Conservation (phyloP, 2,888 invertebrate genomes). For the Caenorhabditis wallacei region DNA sequence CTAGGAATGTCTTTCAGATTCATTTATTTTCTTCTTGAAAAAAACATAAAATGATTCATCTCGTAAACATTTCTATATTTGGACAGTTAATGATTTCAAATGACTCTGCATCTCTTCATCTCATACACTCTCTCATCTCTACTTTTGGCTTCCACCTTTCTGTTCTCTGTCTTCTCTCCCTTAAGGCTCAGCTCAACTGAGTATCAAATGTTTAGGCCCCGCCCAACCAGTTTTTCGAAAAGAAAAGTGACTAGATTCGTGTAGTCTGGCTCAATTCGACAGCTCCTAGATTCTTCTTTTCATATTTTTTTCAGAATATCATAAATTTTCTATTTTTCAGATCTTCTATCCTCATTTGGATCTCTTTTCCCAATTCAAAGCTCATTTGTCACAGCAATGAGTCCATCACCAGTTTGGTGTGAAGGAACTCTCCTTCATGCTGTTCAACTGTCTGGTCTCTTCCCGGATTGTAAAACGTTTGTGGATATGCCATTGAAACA, state of each 20-base stretch:
- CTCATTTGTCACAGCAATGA: conserved; percentile 25
- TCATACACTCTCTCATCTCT: conserved; percentile 14
- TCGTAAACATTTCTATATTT: conserved; percentile 14
- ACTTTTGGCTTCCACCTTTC: conserved; percentile 17
- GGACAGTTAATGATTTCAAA: not conserved
- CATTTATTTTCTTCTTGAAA: not conserved
- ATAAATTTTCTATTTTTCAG: not conserved
- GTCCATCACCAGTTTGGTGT: conserved; percentile 87
- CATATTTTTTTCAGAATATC: not conserved
- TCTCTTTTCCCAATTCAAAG: conserved; percentile 2
- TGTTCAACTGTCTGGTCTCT: conserved; percentile 90
- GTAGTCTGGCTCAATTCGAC: not conserved
- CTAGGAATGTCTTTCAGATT: not conserved
- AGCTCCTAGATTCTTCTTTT: conserved; percentile 2
- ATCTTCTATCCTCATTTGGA: conserved; percentile 19
- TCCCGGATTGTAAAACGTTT: conserved; percentile 91
- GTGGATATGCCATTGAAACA: conserved; percentile 89
- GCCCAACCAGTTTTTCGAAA: conserved; percentile 26
- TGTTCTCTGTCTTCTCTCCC: conserved; percentile 21
- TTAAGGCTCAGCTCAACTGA: conserved; percentile 9
- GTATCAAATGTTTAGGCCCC: conserved; percentile 24
- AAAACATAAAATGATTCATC: conserved; percentile 1
- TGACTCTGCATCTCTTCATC: conserved; percentile 20
- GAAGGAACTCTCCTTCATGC: conserved; percentile 89
- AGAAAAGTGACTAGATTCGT: not conserved